Evolutionary conservation across 2,888 invertebrate genomes (phyloP).

Genomic region (Lutraria lutraria): DNA sequence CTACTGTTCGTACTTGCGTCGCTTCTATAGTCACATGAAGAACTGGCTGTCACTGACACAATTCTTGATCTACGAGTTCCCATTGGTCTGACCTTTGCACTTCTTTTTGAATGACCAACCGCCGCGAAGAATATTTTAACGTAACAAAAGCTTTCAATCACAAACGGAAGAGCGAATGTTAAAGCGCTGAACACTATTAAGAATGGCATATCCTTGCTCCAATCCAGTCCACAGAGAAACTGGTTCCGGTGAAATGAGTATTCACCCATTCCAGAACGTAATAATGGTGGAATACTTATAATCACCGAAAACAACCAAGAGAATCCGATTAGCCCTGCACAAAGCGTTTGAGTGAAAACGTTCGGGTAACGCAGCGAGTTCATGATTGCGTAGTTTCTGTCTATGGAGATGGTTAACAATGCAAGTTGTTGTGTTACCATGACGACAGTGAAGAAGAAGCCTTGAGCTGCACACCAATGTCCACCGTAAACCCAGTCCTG

Average conservation of each 20-base stretch:
- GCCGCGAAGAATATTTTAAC: constrained; percentile 78
- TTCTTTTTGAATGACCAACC: constrained; percentile 73
- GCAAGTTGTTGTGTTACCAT: constrained; percentile 72
- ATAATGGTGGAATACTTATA: constrained; percentile 73
- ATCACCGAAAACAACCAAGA: constrained; percentile 72
- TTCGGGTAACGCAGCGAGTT: constrained; percentile 78
- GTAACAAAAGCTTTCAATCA: constrained; percentile 76
- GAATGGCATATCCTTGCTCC: constrained; percentile 58
- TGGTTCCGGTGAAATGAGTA: constrained; percentile 69
- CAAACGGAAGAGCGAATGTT: constrained; percentile 68
- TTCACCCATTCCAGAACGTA: constrained; percentile 66
- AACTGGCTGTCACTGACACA: constrained; percentile 24
- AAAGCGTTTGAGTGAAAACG: constrained; percentile 75
- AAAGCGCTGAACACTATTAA: constrained; percentile 59
- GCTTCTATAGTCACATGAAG: constrained; percentile 51
- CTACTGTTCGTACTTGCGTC: constrained; percentile 60
- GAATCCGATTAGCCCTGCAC: constrained; percentile 64
- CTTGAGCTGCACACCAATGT: constrained; percentile 74
- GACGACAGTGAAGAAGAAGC: constrained; percentile 74
- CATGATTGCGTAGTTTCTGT: constrained; percentile 79
- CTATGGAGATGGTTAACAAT: constrained; percentile 75
- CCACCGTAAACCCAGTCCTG: constrained; percentile 54
- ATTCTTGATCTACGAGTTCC: constrained; percentile 44
- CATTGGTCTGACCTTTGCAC: constrained; percentile 70
- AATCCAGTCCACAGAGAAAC: constrained; percentile 72